Evolutionary conservation across 2,797 vertebrate genomes (phyloP), one percentile per base, ranked within the genome.

Genomic region (Lithobates pipiens): DNA sequence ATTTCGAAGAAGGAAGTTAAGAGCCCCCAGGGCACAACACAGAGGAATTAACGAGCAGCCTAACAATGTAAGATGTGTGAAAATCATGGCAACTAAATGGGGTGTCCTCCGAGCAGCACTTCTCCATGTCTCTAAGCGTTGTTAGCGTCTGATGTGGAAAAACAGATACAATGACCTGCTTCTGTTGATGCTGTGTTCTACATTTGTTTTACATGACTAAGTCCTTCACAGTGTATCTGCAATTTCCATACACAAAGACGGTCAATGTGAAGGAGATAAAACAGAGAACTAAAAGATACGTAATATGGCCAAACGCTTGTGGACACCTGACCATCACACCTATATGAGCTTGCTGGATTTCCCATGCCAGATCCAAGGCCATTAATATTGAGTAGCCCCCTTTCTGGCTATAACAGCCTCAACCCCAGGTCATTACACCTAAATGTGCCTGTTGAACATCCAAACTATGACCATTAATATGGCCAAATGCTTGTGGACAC

Each of bases 1-100:
- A 86, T 86, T 86, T 86, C 85, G 83, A 83, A 86, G 80, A 83
- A 86, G 85, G 80, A 83, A 86, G 85, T 86, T 86, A 86, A 86
- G 80, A 86, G 85, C 75, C 85, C 77, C 85, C 78, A 67, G 85
- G 85, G 85, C 78, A 39, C 80, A 72, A 78, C 57, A 82, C 76
- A 74, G 75, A 83, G 80, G 85, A 86, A 86, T 86, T 86, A 86
- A 83, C 85, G 63, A 86, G 85, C 80, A 86, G 85, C 50, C 85
- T 82, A 83, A 86, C 85, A 86, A 86, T 83, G 85, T 86, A 86
- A 79, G 76, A 86, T 86, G 85, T 83, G 85, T 78, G 85, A 86
- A 83, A 83, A 83, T 86, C 85, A 86, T 46, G 68, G 75, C 75
- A 86, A 83, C 80, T 76, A 83, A 86, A 78, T 69, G 68, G 85